Evolutionary conservation across 2,797 vertebrate genomes (phyloP).

Genomic region (Neosilurus mollespiculum): DNA sequence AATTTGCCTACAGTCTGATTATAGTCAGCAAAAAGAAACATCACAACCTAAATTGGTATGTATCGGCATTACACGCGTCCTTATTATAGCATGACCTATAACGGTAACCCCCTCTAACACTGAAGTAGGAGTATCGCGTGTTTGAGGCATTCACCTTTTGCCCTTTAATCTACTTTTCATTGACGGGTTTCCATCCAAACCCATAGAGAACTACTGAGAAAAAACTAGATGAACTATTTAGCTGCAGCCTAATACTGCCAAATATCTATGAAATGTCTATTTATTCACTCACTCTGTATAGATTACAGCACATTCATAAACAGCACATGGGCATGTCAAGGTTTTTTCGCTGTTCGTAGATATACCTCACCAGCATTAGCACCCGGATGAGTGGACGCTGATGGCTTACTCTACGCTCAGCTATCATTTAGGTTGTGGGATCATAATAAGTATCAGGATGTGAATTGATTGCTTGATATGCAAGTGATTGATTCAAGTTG

Average conservation of each 20-base stretch:
- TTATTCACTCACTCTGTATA: slow-evolving; percentile 41
- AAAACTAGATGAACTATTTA: slow-evolving; percentile 54
- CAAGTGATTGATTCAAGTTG: neutral
- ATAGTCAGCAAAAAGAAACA: slow-evolving; percentile 8
- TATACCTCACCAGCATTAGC: slow-evolving; percentile 19
- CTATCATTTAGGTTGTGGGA: slow-evolving; percentile 1
- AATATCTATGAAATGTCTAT: slow-evolving; percentile 49
- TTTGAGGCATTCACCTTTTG: slow-evolving; percentile 53
- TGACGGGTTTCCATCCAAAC: slow-evolving; percentile 54
- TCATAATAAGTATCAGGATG: neutral
- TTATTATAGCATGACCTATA: slow-evolving; percentile 49
- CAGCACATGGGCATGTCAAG: slow-evolving; percentile 10
- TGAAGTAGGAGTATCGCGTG: slow-evolving; percentile 51
- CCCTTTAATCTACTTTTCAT: slow-evolving; percentile 57
- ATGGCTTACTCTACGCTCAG: neutral
- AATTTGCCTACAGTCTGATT: slow-evolving; percentile 33
- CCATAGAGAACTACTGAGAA: slow-evolving; percentile 42
- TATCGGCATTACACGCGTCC: slow-evolving; percentile 32
- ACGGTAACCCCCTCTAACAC: slow-evolving; percentile 59
- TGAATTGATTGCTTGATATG: neutral
- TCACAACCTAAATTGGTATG: slow-evolving; percentile 42
- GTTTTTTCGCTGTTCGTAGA: slow-evolving; percentile 20
- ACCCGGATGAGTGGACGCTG: slow-evolving; percentile 47
- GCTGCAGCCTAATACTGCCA: slow-evolving; percentile 72
- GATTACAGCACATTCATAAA: slow-evolving; percentile 42